Evolutionary conservation across 2,888 invertebrate genomes (phyloP).

Genomic region (Epirrita christyi): DNA sequence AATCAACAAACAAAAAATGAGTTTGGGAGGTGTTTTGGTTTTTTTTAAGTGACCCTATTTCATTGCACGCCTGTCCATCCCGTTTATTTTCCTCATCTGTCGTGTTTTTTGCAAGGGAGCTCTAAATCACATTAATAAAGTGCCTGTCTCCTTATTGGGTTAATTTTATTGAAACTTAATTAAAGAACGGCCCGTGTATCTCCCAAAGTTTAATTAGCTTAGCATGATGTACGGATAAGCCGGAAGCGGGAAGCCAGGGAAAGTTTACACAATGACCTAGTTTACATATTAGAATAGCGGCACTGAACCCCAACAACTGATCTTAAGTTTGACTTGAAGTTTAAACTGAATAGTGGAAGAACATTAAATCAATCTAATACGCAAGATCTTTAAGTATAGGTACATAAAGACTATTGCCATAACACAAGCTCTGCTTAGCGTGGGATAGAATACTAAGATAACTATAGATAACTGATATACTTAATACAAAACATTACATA

Average conservation of each 20-base stretch:
- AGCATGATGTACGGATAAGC: conserved; percentile 28
- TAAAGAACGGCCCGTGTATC: conserved; percentile 19
- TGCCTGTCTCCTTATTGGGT: not conserved
- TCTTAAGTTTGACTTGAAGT: not conserved
- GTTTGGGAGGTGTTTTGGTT: too few relatives aligned
- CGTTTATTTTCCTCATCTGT: too few relatives aligned
- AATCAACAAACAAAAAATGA: too few relatives aligned
- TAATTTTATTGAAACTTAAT: conserved; percentile 16
- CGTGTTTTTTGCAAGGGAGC: not conserved
- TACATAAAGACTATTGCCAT: too few relatives aligned
- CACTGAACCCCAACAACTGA: not conserved
- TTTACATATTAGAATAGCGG: conserved; percentile 3
- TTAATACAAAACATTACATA: too few relatives aligned
- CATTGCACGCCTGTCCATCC: too few relatives aligned
- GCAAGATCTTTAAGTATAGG: too few relatives aligned
- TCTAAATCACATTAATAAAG: conserved; percentile 4
- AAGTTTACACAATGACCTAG: conserved; percentile 4
- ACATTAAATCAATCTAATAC: too few relatives aligned
- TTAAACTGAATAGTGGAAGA: not conserved
- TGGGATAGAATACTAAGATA: too few relatives aligned
- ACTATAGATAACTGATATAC: too few relatives aligned
- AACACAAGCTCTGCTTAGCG: too few relatives aligned
- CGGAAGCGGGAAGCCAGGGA: not conserved
- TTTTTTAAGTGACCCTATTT: too few relatives aligned
- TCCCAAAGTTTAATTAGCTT: conserved; percentile 30